phyloP scores from a whole-genome alignment of 2,888 invertebrate species.

The Lutraria lutraria region DNA sequence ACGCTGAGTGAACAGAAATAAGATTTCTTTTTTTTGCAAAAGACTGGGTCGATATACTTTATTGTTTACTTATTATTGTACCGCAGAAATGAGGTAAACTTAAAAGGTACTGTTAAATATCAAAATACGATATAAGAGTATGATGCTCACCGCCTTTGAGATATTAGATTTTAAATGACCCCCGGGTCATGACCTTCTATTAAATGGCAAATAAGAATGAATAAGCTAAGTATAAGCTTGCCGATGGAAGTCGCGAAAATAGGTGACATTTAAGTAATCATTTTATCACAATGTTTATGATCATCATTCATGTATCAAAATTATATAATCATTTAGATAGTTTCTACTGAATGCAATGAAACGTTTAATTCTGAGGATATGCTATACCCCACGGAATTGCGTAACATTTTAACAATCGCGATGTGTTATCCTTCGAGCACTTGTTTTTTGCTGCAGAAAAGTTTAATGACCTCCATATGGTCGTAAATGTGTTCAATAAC shows the following conservation, averaged over 20 bases:
- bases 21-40: background rate
- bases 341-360: background rate
- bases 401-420: background rate
- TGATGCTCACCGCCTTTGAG: background rate
- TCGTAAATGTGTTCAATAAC: background rate
- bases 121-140: background rate
- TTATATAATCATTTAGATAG: background rate
- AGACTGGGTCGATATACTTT: background rate
- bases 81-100: constrained; percentile 1
- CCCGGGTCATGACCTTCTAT: background rate
- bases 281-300: background rate
- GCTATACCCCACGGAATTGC: background rate
- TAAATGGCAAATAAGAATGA: background rate
- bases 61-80: background rate
- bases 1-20: background rate
- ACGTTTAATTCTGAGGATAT: background rate
- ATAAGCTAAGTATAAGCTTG: background rate
- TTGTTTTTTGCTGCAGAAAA: background rate
- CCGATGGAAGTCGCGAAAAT: background rate
- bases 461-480: background rate
- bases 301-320: background rate
- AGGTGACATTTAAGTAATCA: background rate
- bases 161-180: background rate
- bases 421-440: background rate
- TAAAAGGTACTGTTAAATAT: background rate